Conservation (phyloP, 35 echinoderm and acorn worm genomes). For the Heliocidaris tuberculata region DNA sequence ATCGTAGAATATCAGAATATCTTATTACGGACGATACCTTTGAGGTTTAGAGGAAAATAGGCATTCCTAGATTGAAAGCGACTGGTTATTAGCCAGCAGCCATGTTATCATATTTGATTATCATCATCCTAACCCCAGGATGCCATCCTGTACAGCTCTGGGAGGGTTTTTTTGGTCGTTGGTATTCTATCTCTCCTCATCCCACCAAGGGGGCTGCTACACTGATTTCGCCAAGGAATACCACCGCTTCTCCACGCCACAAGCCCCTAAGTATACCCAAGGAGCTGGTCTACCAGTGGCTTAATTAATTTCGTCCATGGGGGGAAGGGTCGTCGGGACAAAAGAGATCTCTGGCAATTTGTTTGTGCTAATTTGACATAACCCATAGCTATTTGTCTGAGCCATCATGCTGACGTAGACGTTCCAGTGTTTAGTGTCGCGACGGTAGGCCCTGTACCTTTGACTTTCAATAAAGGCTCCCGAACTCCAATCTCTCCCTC, state of each 20-base stretch:
- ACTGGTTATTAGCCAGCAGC: too few relatives aligned
- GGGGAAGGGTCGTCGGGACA: background rate
- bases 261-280: background rate
- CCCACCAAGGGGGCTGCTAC: background rate
- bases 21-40: too few relatives aligned
- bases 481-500: background rate
- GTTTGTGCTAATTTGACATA: conserved; percentile 17
- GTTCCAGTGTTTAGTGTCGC: background rate
- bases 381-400: conserved; percentile 10
- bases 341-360: background rate
- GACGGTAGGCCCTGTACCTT: background rate
- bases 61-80: too few relatives aligned
- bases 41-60: too few relatives aligned
- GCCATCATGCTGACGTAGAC: background rate
- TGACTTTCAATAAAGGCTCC: conserved; percentile 8
- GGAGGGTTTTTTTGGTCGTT: background rate
- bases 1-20: too few relatives aligned
- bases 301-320: background rate
- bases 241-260: background rate
- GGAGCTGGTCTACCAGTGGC: background rate
- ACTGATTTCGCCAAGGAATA: background rate
- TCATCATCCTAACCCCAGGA: background rate
- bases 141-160: background rate
- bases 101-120: background rate
- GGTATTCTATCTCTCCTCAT: background rate